phyloP scores from a whole-genome alignment of 2,888 invertebrate species.

The Eristalis arbustorum region DNA sequence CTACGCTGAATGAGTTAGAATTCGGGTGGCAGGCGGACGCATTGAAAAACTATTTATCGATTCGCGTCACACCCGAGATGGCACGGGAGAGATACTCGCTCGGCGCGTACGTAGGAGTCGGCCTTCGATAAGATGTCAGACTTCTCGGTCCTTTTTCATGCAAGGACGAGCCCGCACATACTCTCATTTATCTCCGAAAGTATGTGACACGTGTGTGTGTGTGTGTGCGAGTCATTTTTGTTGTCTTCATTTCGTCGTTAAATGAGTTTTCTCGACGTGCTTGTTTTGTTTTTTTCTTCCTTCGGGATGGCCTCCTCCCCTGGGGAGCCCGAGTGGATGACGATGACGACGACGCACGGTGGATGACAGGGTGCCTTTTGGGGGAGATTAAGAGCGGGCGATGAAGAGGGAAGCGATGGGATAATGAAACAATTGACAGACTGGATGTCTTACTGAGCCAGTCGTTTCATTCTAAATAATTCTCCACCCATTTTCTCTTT shows the following conservation, averaged over 20 bases:
- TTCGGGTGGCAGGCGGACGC: not conserved
- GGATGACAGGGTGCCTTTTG: conserved; percentile 7
- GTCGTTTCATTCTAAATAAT: conserved; percentile 59
- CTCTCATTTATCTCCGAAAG: not conserved
- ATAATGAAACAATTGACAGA: conserved; percentile 47
- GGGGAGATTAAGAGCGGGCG: conserved; percentile 4
- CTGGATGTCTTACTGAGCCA: conserved; percentile 64
- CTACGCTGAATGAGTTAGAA: conserved; percentile 15
- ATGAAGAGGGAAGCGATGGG: conserved; percentile 24
- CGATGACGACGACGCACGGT: too few relatives aligned
- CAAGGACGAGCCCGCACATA: not conserved
- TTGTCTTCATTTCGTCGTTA: conserved; percentile 61
- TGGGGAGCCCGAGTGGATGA: not conserved
- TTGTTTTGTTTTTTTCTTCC: not conserved
- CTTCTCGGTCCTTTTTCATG: conserved; percentile 26
- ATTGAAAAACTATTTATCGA: conserved; percentile 62
- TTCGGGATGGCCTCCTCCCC: not conserved
- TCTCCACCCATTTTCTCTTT: conserved; percentile 56
- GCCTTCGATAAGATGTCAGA: conserved; percentile 38
- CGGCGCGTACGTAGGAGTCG: not conserved
- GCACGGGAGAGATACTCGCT: not conserved
- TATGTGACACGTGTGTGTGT: conserved; percentile 7
- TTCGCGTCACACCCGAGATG: conserved; percentile 46
- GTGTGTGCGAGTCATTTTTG: conserved; percentile 22
- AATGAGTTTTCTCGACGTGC: conserved; percentile 24